Evolutionary conservation across 64 coral and sea anemone genomes (phyloP).

Genomic region (Actinia equina): DNA sequence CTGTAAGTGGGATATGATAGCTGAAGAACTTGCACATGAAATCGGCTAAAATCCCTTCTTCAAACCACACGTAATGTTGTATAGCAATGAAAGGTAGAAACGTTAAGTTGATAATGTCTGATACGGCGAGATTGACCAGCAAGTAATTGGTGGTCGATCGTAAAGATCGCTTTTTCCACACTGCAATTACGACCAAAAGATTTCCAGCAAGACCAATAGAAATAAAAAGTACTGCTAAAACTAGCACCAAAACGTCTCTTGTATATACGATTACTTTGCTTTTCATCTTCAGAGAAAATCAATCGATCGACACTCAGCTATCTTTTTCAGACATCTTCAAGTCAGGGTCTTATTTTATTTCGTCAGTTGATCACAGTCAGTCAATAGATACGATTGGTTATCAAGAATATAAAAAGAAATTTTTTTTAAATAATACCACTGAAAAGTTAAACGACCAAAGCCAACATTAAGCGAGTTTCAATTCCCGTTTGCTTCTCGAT

Average conservation of each 20-base stretch:
- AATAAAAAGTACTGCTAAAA: neutral
- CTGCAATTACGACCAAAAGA: neutral
- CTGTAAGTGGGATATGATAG: neutral
- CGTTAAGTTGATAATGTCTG: slow-evolving; percentile 15
- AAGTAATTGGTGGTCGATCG: slow-evolving; percentile 39
- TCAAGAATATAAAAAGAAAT: too few relatives aligned
- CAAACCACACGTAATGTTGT: neutral
- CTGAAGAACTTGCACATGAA: slow-evolving; percentile 1
- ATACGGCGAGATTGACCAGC: slow-evolving; percentile 26
- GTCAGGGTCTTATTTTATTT: too few relatives aligned
- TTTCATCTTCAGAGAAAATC: neutral
- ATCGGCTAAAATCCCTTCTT: neutral
- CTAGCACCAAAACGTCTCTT: neutral
- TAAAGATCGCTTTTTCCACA: slow-evolving; percentile 14
- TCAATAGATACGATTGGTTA: too few relatives aligned
- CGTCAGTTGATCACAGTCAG: too few relatives aligned
- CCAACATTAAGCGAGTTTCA: too few relatives aligned
- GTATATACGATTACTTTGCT: neutral
- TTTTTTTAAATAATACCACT: too few relatives aligned
- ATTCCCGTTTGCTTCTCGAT: too few relatives aligned
- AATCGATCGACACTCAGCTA: neutral
- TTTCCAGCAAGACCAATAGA: neutral
- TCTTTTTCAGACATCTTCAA: too few relatives aligned
- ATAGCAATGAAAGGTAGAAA: neutral
- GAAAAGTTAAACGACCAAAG: too few relatives aligned